Percentiles rank a stretch among this genome's conserved stretches.
phyloP scores from a whole-genome alignment of 2,113 vertebrate genomes.

The Ivindomyrus marchei region DNA sequence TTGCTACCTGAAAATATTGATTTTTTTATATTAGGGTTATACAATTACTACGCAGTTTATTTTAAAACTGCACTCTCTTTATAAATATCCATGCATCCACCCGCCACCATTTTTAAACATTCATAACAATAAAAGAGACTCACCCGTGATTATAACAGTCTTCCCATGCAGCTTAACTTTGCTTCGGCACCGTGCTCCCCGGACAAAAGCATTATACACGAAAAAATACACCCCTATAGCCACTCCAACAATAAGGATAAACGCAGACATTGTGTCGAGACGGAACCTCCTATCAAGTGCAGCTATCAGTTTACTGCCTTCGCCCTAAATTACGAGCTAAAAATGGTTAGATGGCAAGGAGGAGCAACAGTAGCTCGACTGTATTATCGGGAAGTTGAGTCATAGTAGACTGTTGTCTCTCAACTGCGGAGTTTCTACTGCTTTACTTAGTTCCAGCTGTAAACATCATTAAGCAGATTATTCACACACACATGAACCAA shows the following conservation, averaged over 20 bases:
- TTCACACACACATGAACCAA: neutral
- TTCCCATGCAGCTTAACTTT: constrained; percentile 57
- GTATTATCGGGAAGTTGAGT: neutral
- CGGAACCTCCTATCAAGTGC: neutral
- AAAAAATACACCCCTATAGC: constrained; percentile 48
- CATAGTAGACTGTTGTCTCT: neutral
- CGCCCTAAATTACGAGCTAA: neutral
- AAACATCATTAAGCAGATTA: neutral
- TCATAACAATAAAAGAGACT: constrained; percentile 29
- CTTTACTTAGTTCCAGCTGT: neutral
- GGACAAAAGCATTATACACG: constrained; percentile 45
- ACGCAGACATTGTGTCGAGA: constrained; percentile 28
- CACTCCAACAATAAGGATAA: constrained; percentile 38
- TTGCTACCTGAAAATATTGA: constrained; percentile 64
- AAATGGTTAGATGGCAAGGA: neutral
- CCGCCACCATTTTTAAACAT: neutral
- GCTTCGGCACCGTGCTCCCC: constrained; percentile 47
- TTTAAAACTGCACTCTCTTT: neutral
- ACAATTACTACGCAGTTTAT: neutral
- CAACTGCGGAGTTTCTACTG: neutral
- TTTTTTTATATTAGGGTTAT: neutral
- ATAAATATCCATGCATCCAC: neutral
- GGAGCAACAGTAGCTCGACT: neutral
- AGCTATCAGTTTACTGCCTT: neutral
- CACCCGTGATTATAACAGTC: constrained; percentile 76